These are phyloP conservation scores for Diorhabda carinulata DNA, from an alignment of 1,140 invertebrate genomes.

Conservation along the genomic window DNA sequence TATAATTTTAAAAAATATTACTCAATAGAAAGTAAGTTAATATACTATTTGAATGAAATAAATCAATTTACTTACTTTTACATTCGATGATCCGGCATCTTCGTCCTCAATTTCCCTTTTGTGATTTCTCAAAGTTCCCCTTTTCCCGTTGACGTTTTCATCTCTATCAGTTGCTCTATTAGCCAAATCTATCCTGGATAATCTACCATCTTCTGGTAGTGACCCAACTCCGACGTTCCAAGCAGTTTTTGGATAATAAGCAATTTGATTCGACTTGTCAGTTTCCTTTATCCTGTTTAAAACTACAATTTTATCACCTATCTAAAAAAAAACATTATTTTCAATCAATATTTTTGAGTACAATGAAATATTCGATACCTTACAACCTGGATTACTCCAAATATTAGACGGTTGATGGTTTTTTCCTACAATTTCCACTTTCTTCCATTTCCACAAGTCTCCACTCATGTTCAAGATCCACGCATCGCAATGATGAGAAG, in stretches of 20 bases:
- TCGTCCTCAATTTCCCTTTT: conserved; percentile 29
- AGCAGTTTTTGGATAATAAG: conserved; percentile 41
- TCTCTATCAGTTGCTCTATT: conserved; percentile 51
- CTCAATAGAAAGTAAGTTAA: too few species aligned
- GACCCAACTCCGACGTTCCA: conserved; percentile 23
- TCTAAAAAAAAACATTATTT: conserved; percentile 39
- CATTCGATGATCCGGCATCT: not conserved
- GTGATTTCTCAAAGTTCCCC: conserved; percentile 53
- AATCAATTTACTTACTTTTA: not conserved
- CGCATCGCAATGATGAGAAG: conserved; percentile 59
- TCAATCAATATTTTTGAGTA: not conserved
- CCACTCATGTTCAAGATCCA: conserved; percentile 63
- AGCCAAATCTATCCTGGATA: conserved; percentile 35
- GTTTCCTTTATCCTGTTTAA: conserved; percentile 56
- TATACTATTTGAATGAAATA: too few species aligned
- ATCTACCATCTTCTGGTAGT: conserved; percentile 31
- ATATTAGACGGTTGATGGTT: conserved; percentile 78
- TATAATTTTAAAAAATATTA: too few species aligned
- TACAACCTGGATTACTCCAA: conserved; percentile 91
- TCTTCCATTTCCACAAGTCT: conserved; percentile 75
- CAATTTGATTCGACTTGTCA: conserved; percentile 41
- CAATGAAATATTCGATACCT: conserved; percentile 49
- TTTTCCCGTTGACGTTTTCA: conserved; percentile 68
- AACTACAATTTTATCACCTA: conserved; percentile 63
- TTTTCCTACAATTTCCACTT: conserved; percentile 69